These are phyloP conservation scores for Scaptodrosophila lebanonensis DNA, from an alignment of 1,140 invertebrate species.

Conservation along the genomic window DNA sequence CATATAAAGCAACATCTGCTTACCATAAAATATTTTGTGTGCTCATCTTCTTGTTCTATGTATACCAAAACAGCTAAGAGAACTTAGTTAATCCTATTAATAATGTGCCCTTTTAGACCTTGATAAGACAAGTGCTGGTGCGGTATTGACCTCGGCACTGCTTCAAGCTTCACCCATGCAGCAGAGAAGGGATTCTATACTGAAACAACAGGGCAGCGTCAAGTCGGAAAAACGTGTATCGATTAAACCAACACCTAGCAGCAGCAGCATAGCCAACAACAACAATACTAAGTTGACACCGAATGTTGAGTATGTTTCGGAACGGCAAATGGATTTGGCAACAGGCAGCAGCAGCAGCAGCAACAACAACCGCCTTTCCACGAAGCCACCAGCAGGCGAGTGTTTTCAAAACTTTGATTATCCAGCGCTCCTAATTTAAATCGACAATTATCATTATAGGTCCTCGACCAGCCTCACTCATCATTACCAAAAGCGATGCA, in stretches of 20 bases:
- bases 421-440: background rate
- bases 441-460: conserved; percentile 15
- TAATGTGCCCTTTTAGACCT: conserved; percentile 29
- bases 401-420: background rate
- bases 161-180: conserved; percentile 38
- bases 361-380: conserved; percentile 46
- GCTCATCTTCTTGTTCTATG: too few relatives aligned
- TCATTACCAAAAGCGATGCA: conserved; percentile 67
- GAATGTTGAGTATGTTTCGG: conserved; percentile 70
- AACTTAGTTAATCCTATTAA: conserved; percentile 11
- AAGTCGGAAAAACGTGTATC: conserved; percentile 73
- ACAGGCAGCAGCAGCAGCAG: conserved; percentile 9
- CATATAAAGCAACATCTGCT: too few relatives aligned
- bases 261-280: conserved; percentile 22
- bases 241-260: conserved; percentile 54
- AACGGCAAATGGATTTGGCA: conserved; percentile 40
- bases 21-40: too few relatives aligned
- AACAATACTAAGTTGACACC: conserved; percentile 36
- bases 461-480: conserved; percentile 69
- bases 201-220: conserved; percentile 71
- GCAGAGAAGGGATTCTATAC: conserved; percentile 67
- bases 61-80: too few relatives aligned
- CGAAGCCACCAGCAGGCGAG: conserved; percentile 55
- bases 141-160: conserved; percentile 17
- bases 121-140: conserved; percentile 20